Evolutionary conservation across 2,888 invertebrate genomes (phyloP).

Genomic region (Augochlorella aurata): DNA sequence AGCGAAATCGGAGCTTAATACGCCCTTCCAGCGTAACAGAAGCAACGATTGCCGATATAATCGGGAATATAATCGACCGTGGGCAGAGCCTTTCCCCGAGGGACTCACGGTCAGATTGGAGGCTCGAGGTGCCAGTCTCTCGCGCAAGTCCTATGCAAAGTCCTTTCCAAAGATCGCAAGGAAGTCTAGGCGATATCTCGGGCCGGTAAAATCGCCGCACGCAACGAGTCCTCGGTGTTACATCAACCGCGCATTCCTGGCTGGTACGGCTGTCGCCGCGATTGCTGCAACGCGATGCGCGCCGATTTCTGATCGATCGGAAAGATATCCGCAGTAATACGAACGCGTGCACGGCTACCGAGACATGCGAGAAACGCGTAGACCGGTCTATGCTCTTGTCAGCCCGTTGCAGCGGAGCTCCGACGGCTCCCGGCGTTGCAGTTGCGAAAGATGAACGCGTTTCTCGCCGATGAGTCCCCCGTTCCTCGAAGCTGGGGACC

Average conservation of each 20-base stretch:
- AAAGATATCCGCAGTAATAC: neutral
- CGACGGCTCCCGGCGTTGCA: neutral
- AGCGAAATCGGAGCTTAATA: constrained; percentile 24
- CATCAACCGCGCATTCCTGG: constrained; percentile 11
- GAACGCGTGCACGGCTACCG: neutral
- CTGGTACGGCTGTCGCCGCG: neutral
- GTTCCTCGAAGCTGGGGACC: too few species aligned
- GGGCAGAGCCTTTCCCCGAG: constrained; percentile 14
- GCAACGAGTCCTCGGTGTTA: constrained; percentile 27
- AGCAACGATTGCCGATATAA: neutral
- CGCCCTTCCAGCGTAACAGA: constrained; percentile 52
- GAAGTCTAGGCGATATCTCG: too few species aligned
- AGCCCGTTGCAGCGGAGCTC: neutral
- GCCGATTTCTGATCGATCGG: neutral
- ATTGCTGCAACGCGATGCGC: neutral
- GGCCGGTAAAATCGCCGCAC: neutral
- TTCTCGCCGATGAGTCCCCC: neutral
- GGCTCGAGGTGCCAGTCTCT: too few species aligned
- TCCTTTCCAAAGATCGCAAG: too few species aligned
- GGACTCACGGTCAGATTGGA: neutral
- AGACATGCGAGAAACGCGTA: neutral
- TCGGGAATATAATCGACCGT: neutral
- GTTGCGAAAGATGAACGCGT: neutral
- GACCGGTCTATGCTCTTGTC: neutral
- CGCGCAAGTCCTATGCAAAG: too few species aligned